Evolutionary conservation across 2,888 invertebrate species (phyloP).

Genomic region (Clostera curtula): DNA sequence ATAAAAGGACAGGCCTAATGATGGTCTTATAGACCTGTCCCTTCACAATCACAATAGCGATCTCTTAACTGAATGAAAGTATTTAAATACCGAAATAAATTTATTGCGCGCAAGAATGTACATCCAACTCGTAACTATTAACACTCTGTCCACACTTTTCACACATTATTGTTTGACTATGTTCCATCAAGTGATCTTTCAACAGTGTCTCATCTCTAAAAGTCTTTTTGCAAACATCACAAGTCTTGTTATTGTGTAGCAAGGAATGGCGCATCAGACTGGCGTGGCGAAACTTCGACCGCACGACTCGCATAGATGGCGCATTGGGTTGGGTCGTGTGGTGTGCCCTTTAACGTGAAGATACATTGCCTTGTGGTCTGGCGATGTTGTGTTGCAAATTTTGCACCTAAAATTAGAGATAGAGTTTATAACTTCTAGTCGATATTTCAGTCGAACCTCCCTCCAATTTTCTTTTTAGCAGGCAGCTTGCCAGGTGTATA

Average conservation of each 20-base stretch:
- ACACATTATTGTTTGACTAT: conserved; percentile 48
- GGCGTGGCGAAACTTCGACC: conserved; percentile 52
- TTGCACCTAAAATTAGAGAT: conserved; percentile 73
- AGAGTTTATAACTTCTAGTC: too few species aligned
- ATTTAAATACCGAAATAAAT: not conserved
- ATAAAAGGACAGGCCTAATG: too few species aligned
- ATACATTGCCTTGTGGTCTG: conserved; percentile 72
- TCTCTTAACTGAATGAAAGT: not conserved
- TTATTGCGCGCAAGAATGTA: conserved; percentile 38
- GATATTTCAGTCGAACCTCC: too few species aligned
- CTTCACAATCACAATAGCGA: too few species aligned
- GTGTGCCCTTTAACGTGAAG: conserved; percentile 74
- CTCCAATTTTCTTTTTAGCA: too few species aligned
- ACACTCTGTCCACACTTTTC: conserved; percentile 55
- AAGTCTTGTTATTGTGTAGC: conserved; percentile 34
- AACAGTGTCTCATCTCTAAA: conserved; percentile 32
- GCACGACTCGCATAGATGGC: conserved; percentile 61
- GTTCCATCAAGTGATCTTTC: conserved; percentile 38
- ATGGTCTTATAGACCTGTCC: too few species aligned
- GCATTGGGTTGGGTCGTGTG: conserved; percentile 27
- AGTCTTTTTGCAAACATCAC: conserved; percentile 36
- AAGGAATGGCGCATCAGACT: conserved; percentile 44
- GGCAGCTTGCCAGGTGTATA: too few species aligned
- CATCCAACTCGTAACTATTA: conserved; percentile 31
- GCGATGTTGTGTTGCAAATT: conserved; percentile 73